These are phyloP conservation scores for Apodemus sylvaticus DNA, from an alignment of 2,113 vertebrate species.

Conservation along the genomic window DNA sequence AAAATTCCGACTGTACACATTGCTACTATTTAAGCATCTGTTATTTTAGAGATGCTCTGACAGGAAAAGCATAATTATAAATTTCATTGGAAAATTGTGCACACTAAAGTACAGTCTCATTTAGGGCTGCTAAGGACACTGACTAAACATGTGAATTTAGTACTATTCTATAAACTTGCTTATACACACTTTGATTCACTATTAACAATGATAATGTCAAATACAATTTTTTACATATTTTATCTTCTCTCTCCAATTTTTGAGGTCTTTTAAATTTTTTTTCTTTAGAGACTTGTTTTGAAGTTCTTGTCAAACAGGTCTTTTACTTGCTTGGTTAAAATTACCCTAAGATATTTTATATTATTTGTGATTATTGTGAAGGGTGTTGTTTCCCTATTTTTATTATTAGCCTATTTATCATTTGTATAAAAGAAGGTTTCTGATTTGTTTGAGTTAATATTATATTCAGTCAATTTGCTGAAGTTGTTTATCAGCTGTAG, in stretches of 20 bases:
- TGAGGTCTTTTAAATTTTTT: no score
- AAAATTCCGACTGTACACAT: neutral
- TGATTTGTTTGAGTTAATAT: no score
- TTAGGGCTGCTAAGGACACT: neutral
- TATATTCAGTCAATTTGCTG: no score
- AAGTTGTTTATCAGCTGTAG: no score
- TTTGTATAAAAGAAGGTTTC: no score
- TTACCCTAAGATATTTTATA: no score
- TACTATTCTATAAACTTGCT: neutral
- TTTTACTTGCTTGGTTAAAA: no score
- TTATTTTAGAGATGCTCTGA: neutral
- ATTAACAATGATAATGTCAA: neutral
- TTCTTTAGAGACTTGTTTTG: no score
- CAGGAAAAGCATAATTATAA: neutral
- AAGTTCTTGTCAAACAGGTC: no score
- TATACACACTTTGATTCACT: neutral
- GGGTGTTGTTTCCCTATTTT: no score
- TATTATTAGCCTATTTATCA: no score
- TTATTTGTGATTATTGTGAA: no score
- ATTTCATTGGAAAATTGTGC: neutral
- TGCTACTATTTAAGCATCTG: neutral
- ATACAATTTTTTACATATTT: neutral
- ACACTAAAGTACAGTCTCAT: neutral
- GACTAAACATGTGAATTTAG: neutral
- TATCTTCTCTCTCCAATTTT: neutral